Percentiles rank a stretch among this genome's conserved stretches.
These are phyloP conservation scores for Enteromius argenteus DNA, from an alignment of 2,797 vertebrate species.

Conservation along the genomic window DNA sequence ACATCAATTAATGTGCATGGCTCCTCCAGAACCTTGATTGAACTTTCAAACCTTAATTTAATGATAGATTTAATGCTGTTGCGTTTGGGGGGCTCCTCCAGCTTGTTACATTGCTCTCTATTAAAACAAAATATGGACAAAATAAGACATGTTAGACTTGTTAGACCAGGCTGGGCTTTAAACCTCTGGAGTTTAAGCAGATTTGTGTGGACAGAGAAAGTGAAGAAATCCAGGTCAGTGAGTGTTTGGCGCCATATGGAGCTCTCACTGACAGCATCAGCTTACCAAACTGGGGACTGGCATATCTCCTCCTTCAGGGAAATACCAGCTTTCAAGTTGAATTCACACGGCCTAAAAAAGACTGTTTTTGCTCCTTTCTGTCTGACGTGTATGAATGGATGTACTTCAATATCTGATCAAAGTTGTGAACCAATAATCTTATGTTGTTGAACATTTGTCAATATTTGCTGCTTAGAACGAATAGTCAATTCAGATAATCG, in stretches of 20 bases:
- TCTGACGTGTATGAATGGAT: neutral
- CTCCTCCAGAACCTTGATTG: neutral
- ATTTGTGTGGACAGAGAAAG: constrained; percentile 27
- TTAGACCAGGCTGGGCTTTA: neutral
- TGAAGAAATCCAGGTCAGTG: constrained; percentile 37
- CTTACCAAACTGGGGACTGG: constrained; percentile 4
- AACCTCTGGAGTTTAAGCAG: constrained; percentile 31
- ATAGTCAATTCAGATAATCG: no score
- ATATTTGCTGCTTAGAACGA: neutral
- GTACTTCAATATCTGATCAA: neutral
- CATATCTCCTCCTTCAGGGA: neutral
- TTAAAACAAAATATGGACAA: neutral
- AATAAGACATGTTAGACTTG: neutral
- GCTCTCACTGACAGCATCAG: constrained; percentile 24
- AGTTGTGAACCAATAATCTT: neutral
- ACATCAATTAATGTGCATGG: neutral
- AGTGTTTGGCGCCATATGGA: constrained; percentile 49
- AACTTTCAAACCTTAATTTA: constrained; percentile 15
- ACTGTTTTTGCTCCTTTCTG: neutral
- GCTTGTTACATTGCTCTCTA: neutral
- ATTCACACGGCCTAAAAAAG: neutral
- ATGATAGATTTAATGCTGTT: neutral
- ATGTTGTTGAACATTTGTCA: neutral
- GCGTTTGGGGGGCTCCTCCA: no score
- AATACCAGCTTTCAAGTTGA: neutral